A percentile compares a stretch with the other conserved stretches of the same genome.
Evolutionary conservation across 2,888 invertebrate species (phyloP).

Genomic region (Leucozona laternaria): DNA sequence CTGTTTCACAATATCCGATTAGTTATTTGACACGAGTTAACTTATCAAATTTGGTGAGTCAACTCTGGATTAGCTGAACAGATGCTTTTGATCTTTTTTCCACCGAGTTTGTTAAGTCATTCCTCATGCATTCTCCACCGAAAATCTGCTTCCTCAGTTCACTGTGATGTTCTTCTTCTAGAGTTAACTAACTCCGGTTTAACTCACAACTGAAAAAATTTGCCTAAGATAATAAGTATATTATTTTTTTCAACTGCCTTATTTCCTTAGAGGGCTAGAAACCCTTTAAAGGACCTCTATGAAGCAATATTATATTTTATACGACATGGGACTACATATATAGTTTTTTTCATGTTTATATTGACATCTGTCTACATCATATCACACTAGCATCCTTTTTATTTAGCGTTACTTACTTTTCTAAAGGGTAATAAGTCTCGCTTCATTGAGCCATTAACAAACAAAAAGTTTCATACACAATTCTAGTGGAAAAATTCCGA

Average conservation of each 20-base stretch:
- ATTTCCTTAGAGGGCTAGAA: neutral
- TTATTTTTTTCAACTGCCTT: neutral
- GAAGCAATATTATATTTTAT: neutral
- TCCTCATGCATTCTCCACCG: too few species aligned
- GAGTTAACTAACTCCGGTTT: too few species aligned
- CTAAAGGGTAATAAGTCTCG: conserved; percentile 40
- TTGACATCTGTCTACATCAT: conserved; percentile 27
- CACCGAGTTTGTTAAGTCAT: too few species aligned
- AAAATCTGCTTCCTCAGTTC: too few species aligned
- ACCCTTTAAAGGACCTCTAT: neutral
- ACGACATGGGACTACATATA: neutral
- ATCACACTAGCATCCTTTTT: conserved; percentile 35
- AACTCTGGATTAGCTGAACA: too few species aligned
- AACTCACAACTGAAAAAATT: too few species aligned
- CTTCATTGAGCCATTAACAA: conserved; percentile 56
- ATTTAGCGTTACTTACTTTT: neutral
- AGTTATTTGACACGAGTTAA: too few species aligned
- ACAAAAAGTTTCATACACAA: conserved; percentile 9
- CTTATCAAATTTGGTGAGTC: too few species aligned
- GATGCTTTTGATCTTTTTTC: too few species aligned
- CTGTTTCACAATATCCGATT: too few species aligned
- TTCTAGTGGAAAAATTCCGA: conserved; percentile 57
- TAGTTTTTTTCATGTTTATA: neutral
- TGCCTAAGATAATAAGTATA: too few species aligned
- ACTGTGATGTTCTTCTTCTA: too few species aligned